Base-by-base conservation (phyloP, 2,797 vertebrate genomes). In the Notolepis coatsorum region DNA sequence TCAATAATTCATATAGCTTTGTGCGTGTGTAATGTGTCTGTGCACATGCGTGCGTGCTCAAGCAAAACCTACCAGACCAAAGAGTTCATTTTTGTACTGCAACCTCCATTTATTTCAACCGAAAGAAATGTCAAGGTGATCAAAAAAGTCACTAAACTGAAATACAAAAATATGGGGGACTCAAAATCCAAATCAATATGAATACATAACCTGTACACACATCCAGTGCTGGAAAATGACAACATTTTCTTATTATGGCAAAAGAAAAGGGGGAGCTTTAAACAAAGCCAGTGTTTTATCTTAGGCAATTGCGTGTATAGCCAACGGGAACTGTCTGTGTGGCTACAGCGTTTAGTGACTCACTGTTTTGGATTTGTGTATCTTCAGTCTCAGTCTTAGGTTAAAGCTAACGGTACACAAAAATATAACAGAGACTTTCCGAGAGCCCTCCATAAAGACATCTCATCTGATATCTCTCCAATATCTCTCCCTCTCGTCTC, bases 161-260 rank as follows among this genome's bases (percentile, higher is more conserved):
- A 89, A 91, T 91, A 91, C 87, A 91, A 90, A 91, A 91, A 89
- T 91, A 91, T 51, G 87, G 81, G n/a, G 79, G 86, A 88, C 86
- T 86, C 73, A 81, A 87, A 82, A 62, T 87, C 68, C 50, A 85
- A 88, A 88, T 77, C 73, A 81, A 72, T 77, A 82, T 82, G 80
- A 88, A 74, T 63, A 89, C 84, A 88, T n/a, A n/a, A 74, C 84
- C 84, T 84, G 84, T 84, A 88, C 78, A 84, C 59, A 88, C 84
- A 86, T 81, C 85, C 89, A 76, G 81, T 87, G 86, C 81, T 71
- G 81, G 80, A 82, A 79, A 65, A 86, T 76, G 76, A 77, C 81
- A 84, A 72, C 79, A 82, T 75, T 86, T 68, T 82, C 28, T 74
- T 37, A 73, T 52, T 87, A 88, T 88, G 88, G 88, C 85, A 69